phyloP scores from a whole-genome alignment of 37 sponge, comb jelly and placozoan genomes.

The Lycopodina hypogea region DNA sequence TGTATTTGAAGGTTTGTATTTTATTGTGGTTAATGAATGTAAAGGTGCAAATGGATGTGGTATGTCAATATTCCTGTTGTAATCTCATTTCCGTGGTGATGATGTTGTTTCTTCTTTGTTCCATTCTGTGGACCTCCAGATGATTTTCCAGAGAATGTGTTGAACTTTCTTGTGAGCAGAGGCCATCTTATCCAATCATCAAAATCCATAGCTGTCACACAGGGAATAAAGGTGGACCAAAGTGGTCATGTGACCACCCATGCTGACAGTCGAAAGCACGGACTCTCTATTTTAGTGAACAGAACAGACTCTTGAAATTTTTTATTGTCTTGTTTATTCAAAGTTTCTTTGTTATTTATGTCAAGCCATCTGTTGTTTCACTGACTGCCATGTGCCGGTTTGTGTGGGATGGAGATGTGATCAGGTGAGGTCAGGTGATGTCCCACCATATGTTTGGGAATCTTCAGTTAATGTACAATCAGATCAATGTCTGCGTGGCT shows the following conservation, averaged over 20 bases:
- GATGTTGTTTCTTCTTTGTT: not conserved
- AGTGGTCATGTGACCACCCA: constrained; percentile 33
- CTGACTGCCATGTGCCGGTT: no score
- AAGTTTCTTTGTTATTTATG: no score
- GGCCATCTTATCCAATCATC: constrained; percentile 20
- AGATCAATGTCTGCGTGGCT: no score
- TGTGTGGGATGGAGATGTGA: no score
- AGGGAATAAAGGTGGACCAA: constrained; percentile 18
- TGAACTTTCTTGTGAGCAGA: constrained; percentile 10
- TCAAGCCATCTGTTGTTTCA: no score
- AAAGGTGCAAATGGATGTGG: not conserved
- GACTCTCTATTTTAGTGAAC: constrained; percentile 24
- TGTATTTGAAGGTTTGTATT: constrained; percentile 36
- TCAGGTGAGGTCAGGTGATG: no score
- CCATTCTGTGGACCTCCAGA: constrained; percentile 1
- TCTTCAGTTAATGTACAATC: no score
- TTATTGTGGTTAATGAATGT: not conserved
- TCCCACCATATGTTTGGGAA: no score
- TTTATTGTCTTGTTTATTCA: no score
- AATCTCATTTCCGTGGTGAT: no score
- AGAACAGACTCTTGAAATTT: no score
- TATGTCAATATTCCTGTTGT: not conserved
- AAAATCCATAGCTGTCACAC: constrained; percentile 16
- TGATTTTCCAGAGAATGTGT: constrained; percentile 24
- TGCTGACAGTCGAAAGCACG: constrained; percentile 58